phyloP scores from a whole-genome alignment of 2,797 vertebrate genomes.

The Phoebastria nigripes region DNA sequence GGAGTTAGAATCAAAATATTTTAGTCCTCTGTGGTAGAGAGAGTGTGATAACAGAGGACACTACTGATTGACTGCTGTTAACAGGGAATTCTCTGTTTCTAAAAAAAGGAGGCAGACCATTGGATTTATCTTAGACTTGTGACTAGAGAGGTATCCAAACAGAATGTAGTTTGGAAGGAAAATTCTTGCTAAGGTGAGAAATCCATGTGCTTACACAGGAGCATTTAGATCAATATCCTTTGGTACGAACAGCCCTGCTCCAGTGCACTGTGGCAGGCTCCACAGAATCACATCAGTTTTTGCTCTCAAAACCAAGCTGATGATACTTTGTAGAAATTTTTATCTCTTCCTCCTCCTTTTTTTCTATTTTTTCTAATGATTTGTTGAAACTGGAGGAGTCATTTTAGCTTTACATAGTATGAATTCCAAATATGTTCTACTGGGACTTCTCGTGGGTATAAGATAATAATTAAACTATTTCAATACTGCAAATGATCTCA shows the following conservation, averaged over 20 bases:
- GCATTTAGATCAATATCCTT: neutral
- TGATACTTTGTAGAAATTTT: neutral
- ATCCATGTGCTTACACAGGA: neutral
- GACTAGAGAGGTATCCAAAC: neutral
- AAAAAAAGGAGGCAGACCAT: neutral
- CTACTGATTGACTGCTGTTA: neutral
- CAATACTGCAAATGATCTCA: conserved; percentile 41
- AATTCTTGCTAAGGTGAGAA: neutral
- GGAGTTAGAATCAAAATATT: neutral
- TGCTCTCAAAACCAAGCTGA: neutral
- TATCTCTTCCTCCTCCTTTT: neutral
- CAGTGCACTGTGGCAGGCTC: neutral
- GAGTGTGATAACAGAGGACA: neutral
- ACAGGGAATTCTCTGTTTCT: neutral
- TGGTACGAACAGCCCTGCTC: neutral
- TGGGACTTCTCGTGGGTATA: conserved; percentile 22
- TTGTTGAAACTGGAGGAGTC: conserved; percentile 44
- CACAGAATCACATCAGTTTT: neutral
- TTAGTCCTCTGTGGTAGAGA: neutral
- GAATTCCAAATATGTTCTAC: conserved; percentile 31
- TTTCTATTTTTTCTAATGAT: neutral
- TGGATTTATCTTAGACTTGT: neutral
- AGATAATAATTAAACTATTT: conserved; percentile 45
- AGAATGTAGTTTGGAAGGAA: neutral
- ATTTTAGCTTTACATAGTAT: conserved; percentile 35